A percentile compares a stretch with the other conserved stretches of the same genome.
Conservation (phyloP, 2,888 invertebrate genomes). For the Conus canariensis region DNA sequence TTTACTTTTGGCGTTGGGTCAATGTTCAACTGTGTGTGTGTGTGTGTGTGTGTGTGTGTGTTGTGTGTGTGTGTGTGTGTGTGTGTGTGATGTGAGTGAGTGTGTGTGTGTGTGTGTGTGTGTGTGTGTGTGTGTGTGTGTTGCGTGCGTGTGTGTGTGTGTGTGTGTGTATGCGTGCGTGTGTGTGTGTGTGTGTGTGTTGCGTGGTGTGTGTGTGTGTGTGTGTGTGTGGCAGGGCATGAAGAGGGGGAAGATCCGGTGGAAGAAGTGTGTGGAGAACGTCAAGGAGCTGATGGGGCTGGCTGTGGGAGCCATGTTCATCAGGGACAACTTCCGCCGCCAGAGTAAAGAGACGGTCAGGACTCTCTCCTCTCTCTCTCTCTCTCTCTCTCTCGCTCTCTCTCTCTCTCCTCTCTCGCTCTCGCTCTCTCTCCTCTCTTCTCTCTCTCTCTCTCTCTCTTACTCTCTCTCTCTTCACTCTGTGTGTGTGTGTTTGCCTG, state of each 20-base stretch:
- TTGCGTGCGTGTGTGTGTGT: too few relatives aligned
- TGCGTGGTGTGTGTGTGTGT: not conserved
- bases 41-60: too few relatives aligned
- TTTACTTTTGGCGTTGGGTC: too few relatives aligned
- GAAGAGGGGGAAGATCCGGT: conserved; percentile 81
- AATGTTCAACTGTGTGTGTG: too few relatives aligned
- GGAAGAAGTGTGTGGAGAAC: conserved; percentile 95
- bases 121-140: too few relatives aligned
- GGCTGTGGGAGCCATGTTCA: conserved; percentile 95
- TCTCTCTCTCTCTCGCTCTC: conserved; percentile 9
- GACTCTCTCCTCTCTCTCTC: conserved; percentile 10
- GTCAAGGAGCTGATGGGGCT: conserved; percentile 93
- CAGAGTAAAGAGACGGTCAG: conserved; percentile 88
- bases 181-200: not conserved
- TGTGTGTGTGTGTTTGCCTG: not conserved
- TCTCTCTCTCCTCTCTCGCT: not conserved
- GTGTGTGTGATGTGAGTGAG: too few relatives aligned
- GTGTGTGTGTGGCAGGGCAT: conserved; percentile 65
- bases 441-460: not conserved
- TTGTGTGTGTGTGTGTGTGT: too few relatives aligned
- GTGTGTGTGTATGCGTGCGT: too few relatives aligned
- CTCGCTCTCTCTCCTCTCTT: not conserved
- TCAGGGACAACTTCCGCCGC: conserved; percentile 92
- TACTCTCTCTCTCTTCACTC: not conserved
- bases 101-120: not conserved